Evolutionary conservation across 2,113 vertebrate species (phyloP).

Genomic region (Sturnus vulgaris): DNA sequence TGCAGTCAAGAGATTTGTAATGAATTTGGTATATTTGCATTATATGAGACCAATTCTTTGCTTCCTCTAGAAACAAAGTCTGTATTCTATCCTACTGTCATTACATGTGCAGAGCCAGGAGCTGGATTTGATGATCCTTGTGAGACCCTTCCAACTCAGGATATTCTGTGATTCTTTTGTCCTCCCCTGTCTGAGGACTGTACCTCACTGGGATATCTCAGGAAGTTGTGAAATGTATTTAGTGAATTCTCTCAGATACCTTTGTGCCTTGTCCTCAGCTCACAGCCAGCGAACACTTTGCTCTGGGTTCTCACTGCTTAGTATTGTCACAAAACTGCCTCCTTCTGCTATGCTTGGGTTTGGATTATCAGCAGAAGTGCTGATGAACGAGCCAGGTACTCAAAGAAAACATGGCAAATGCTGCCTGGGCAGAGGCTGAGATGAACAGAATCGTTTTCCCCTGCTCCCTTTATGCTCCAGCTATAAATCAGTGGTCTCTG

Average conservation of each 20-base stretch:
- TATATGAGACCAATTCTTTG: not conserved
- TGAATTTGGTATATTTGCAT: not conserved
- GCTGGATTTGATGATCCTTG: not conserved
- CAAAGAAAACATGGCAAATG: not conserved
- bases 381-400: not conserved
- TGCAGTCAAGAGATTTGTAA: not conserved
- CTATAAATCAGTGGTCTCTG: not conserved
- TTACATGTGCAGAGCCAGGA: not conserved
- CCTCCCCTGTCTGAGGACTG: not conserved
- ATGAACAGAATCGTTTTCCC: not conserved
- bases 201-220: not conserved
- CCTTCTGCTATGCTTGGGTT: not conserved
- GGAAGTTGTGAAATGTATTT: not conserved
- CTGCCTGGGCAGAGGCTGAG: not conserved
- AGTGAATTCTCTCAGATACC: not conserved
- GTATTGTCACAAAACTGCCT: not conserved
- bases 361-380: not conserved
- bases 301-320: fast-evolving
- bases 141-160: not conserved
- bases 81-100: not conserved
- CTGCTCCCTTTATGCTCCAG: not conserved
- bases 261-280: not conserved
- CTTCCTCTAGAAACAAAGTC: not conserved
- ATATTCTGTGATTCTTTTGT: not conserved
- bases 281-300: not conserved